phyloP scores from a whole-genome alignment of 2,113 vertebrate genomes.

The Clarias gariepinus region DNA sequence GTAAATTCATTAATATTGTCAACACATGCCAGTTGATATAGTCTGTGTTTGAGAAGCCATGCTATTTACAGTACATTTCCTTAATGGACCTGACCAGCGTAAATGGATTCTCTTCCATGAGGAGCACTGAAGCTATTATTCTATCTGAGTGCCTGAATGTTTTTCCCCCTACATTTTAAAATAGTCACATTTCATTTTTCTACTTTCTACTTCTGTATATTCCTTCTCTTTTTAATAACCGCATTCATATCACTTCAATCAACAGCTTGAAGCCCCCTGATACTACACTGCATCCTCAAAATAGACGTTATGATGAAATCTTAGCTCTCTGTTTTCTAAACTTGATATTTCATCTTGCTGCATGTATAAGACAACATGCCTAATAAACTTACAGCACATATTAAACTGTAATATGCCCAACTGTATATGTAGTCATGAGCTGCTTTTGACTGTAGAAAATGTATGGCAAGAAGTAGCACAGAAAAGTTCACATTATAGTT shows the following conservation, averaged over 20 bases:
- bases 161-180: not conserved
- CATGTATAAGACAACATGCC: not conserved
- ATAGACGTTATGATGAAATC: not conserved
- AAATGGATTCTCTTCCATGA: not conserved
- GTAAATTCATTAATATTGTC: constrained; percentile 10
- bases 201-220: not conserved
- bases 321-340: not conserved
- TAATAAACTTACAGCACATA: not conserved
- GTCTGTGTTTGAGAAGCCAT: constrained; percentile 3
- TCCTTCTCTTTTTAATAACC: not conserved
- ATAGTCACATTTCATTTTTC: not conserved
- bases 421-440: not conserved
- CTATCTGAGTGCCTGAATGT: not conserved
- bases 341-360: not conserved
- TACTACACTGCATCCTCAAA: constrained; percentile 1
- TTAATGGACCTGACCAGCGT: not conserved
- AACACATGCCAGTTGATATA: not conserved
- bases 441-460: not conserved
- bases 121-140: not conserved
- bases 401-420: not conserved
- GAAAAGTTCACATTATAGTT: not conserved
- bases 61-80: constrained; percentile 24
- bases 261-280: constrained; percentile 7
- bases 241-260: constrained; percentile 12
- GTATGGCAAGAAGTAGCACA: not conserved